Evolutionary conservation across 2,113 vertebrate genomes (phyloP).

Genomic region (Equus przewalskii): DNA sequence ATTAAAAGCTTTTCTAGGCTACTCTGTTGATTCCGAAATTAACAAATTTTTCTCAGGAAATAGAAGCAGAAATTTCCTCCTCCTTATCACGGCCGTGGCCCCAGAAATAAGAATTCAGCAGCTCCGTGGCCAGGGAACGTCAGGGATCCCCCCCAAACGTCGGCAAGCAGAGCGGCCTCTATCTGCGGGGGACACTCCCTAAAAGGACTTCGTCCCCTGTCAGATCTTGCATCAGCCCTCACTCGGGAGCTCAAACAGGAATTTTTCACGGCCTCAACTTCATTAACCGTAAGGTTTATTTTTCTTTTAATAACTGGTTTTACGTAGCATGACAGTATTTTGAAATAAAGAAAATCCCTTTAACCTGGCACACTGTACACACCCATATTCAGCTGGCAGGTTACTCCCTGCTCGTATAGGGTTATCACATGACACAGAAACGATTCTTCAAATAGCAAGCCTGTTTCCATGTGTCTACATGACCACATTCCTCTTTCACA

Average conservation of each 20-base stretch:
- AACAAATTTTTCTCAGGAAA: slow-evolving; percentile 61
- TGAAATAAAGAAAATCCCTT: background rate
- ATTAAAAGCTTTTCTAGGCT: background rate
- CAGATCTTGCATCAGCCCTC: background rate
- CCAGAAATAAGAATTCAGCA: background rate
- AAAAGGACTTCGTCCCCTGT: slow-evolving; percentile 64
- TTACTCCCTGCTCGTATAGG: rapidly evolving
- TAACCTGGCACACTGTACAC: background rate
- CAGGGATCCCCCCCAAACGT: background rate
- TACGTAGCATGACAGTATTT: rapidly evolving
- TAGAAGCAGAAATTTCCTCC: background rate
- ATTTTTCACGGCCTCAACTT: background rate
- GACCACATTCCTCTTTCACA: background rate
- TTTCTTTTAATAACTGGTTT: background rate
- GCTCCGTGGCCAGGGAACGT: rapidly evolving
- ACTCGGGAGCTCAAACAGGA: background rate
- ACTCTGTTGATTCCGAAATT: background rate
- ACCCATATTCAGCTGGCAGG: rapidly evolving
- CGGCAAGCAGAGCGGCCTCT: background rate
- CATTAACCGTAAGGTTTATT: background rate
- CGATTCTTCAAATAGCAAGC: background rate
- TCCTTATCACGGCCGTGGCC: background rate
- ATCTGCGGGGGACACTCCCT: background rate
- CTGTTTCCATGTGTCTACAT: rapidly evolving
- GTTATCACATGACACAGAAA: rapidly evolving